These are phyloP conservation scores for Podotricha telesiphe DNA, from an alignment of 2,888 invertebrate species.

Conservation along the genomic window DNA sequence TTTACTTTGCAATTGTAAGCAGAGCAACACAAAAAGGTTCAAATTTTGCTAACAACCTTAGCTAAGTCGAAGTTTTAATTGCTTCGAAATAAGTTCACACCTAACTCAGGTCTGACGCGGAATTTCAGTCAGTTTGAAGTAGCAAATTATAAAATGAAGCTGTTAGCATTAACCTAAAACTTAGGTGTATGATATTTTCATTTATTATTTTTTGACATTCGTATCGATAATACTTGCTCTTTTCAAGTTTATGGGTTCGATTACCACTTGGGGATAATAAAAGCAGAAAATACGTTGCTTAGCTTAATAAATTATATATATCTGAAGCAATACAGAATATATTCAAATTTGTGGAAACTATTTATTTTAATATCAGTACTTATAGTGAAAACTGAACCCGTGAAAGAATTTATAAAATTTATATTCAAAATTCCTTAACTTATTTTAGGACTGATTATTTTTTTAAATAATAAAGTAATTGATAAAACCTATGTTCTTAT, in stretches of 20 bases:
- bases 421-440: no score
- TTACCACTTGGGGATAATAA: no score
- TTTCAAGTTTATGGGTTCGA: background rate
- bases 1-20: conserved; percentile 69
- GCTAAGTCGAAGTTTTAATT: conserved; percentile 75
- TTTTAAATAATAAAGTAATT: no score
- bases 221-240: background rate
- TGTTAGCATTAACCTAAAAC: conserved; percentile 11
- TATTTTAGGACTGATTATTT: no score
- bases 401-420: no score
- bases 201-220: background rate
- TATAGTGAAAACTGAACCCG: no score
- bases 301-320: no score
- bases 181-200: background rate
- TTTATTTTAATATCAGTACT: no score
- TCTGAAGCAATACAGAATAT: no score
- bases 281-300: no score
- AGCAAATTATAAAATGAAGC: conserved; percentile 50
- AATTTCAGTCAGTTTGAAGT: conserved; percentile 48
- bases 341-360: no score
- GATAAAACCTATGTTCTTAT: no score
- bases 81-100: conserved; percentile 68
- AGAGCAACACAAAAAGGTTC: conserved; percentile 74
- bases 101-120: conserved; percentile 49
- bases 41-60: conserved; percentile 70